Evolutionary conservation across 2,113 vertebrate genomes (phyloP), one percentile per base, ranked within the genome.

Genomic region (Dicentrarchus labrax): DNA sequence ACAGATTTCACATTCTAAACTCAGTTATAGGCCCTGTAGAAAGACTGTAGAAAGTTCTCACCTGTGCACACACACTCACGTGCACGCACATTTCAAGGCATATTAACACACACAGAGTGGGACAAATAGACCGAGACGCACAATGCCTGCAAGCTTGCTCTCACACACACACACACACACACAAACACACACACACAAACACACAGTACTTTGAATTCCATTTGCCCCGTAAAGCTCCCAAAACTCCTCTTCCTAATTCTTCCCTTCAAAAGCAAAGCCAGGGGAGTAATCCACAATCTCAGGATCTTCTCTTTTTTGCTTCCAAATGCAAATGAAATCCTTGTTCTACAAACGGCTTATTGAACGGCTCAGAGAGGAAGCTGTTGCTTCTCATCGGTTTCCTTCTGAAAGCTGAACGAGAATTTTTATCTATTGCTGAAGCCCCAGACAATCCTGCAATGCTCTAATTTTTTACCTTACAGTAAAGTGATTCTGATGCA

Each of bases 261-360:
- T 64, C 47, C 61, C 51, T 68, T 82, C 50, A 74, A 76, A 82
- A 80, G 82, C 65, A 83, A 87, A 89, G 87, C 73, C 76, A 72
- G 80, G 22, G 38, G 51, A 86, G 74, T 88, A 80, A 86, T 86
- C 80, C 74, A 68, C 67, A 62, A 86, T 84, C 80, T 84, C 59
- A 80, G 11, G 67, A 89, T 88, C 88, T 84, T 45, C 68, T 76
- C 47, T 82, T 21, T 77, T 64, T 79, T 69, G 78, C 67, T 62
- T 72, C 81, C 72, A 56, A 84, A 89, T 84, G 78, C 88, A 91
- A 91, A 89, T 74, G 50, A 65, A 83, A 87, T 91, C 85, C 77
- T 83, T 83, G 78, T 86, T 88, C 70, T 80, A 84, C 86, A 86
- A 85, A 76, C 1, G 67, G 74, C 80, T 86, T 82, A 91, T 77